Evolutionary conservation across 1,140 invertebrate species (phyloP).

Genomic region (Thaumatotibia leucotreta): DNA sequence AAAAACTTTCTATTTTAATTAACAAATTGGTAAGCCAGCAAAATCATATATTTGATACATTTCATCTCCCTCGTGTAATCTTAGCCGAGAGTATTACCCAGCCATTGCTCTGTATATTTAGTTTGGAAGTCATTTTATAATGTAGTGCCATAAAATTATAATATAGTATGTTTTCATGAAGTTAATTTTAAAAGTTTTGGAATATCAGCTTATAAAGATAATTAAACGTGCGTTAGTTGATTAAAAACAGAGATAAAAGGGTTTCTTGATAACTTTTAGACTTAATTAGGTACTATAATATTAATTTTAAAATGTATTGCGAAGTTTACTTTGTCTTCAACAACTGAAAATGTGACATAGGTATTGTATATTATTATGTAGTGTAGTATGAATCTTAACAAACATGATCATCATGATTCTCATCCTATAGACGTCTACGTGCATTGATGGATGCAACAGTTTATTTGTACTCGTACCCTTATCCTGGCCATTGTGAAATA

Average conservation of each 20-base stretch:
- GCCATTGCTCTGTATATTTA: neutral
- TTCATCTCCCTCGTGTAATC: neutral
- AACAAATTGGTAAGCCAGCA: neutral
- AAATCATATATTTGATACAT: neutral
- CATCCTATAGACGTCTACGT: no score
- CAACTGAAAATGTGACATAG: no score
- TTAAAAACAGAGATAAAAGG: neutral
- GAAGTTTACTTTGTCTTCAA: no score
- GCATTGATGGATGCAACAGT: no score
- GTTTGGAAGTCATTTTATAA: neutral
- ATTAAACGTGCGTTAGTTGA: neutral
- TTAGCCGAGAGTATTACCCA: neutral
- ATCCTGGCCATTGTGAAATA: no score
- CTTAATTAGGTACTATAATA: no score
- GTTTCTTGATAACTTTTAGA: neutral
- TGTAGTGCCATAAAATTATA: neutral
- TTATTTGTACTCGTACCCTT: no score
- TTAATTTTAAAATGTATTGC: no score
- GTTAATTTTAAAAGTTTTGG: neutral
- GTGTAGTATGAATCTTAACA: no score
- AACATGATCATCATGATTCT: no score
- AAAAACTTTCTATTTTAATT: neutral
- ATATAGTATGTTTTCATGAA: neutral
- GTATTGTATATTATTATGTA: no score
- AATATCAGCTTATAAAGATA: neutral